phyloP scores from a whole-genome alignment of 2,888 invertebrate genomes.

The Cephonodes hylas region DNA sequence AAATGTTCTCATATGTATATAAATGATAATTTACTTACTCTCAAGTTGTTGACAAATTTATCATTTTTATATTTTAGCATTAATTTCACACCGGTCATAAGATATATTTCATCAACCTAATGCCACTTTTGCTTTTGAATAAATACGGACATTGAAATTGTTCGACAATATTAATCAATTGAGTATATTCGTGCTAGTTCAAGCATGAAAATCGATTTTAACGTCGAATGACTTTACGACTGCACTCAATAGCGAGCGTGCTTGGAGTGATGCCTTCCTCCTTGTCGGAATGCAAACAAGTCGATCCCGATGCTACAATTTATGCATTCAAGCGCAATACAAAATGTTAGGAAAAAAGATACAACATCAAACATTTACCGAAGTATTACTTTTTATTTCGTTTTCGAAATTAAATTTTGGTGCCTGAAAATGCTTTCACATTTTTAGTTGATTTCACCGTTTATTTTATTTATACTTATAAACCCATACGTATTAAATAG shows the following conservation, averaged over 20 bases:
- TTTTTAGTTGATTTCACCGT: too few species aligned
- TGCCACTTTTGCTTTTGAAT: neutral
- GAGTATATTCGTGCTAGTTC: conserved; percentile 33
- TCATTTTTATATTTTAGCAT: conserved; percentile 9
- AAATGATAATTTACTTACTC: conserved; percentile 24
- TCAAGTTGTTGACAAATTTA: conserved; percentile 19
- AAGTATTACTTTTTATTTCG: too few species aligned
- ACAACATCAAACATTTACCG: too few species aligned
- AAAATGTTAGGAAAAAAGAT: neutral
- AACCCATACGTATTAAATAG: too few species aligned
- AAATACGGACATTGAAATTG: neutral
- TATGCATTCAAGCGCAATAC: neutral
- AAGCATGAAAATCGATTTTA: conserved; percentile 57
- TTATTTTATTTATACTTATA: too few species aligned
- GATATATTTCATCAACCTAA: neutral
- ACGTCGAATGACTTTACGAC: conserved; percentile 44
- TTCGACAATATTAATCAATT: conserved; percentile 18
- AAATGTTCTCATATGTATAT: neutral
- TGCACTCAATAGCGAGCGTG: conserved; percentile 25
- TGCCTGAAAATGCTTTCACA: too few species aligned
- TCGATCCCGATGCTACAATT: neutral
- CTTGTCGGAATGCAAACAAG: neutral
- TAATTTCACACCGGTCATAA: neutral
- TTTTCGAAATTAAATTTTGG: too few species aligned
- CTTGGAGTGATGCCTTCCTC: neutral